Percentiles rank a stretch among this genome's conserved stretches.
These are phyloP conservation scores for Isichthys henryi DNA, from an alignment of 2,113 vertebrate species.

Conservation along the genomic window DNA sequence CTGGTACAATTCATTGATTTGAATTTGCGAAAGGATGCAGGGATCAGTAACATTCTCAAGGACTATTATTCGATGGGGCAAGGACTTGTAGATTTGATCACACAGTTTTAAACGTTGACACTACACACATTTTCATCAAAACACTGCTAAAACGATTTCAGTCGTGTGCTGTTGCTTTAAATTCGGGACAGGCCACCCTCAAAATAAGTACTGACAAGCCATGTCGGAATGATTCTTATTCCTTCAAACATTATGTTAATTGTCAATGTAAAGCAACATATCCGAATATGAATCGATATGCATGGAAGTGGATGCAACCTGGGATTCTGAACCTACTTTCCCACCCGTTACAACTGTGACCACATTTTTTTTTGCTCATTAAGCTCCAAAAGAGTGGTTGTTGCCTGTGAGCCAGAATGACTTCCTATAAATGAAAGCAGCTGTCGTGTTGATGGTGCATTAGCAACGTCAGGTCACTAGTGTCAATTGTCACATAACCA, in stretches of 20 bases:
- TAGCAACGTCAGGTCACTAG: neutral
- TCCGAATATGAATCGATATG: neutral
- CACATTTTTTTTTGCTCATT: neutral
- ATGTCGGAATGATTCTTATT: neutral
- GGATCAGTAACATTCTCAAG: neutral
- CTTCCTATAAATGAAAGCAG: neutral
- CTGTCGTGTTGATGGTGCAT: neutral
- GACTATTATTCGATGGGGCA: neutral
- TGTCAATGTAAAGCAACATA: neutral
- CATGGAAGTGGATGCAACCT: neutral
- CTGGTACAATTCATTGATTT: neutral
- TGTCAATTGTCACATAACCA: neutral
- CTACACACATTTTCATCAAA: neutral
- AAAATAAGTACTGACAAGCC: neutral
- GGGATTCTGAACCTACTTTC: neutral
- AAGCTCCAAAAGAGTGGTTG: neutral
- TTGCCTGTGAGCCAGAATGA: neutral
- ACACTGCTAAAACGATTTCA: neutral
- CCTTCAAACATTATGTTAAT: neutral
- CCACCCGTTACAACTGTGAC: neutral
- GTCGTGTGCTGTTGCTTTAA: neutral
- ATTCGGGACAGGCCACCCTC: constrained; percentile 1
- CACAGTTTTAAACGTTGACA: neutral
- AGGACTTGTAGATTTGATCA: neutral
- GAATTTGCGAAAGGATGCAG: neutral